phyloP scores from a whole-genome alignment of 53 echinoderm and acorn worm species.

The Holothuria scabra region DNA sequence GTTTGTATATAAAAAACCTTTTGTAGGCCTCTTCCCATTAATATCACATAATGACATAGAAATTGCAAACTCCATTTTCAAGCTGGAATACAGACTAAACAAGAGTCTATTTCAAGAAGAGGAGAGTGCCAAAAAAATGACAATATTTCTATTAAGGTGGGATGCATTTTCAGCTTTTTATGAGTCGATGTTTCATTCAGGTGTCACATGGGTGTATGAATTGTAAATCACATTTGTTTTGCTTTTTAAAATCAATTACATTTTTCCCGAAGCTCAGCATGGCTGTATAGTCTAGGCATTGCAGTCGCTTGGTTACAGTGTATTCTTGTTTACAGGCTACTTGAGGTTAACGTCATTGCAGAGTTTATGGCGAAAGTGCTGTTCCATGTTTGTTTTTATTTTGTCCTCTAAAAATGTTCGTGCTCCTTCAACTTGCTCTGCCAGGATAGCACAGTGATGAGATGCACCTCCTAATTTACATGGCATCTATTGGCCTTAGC shows the following conservation, averaged over 20 bases:
- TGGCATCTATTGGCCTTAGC: constrained; percentile 42
- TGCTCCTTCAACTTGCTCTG: no score
- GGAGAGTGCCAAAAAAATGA: constrained; percentile 32
- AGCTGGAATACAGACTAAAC: constrained; percentile 26
- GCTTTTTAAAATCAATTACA: constrained; percentile 38
- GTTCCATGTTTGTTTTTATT: no score
- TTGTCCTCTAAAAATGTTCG: no score
- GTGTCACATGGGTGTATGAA: constrained; percentile 20
- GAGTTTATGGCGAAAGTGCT: no score
- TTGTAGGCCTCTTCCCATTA: constrained; percentile 36
- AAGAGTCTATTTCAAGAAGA: constrained; percentile 30
- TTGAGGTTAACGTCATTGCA: no score
- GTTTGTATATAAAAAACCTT: constrained; percentile 32
- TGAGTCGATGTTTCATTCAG: not conserved
- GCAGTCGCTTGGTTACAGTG: no score
- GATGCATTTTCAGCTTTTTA: not conserved
- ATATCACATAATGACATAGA: constrained; percentile 40
- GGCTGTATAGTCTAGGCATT: not conserved
- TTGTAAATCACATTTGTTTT: constrained; percentile 22
- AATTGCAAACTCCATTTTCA: constrained; percentile 32
- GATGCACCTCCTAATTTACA: constrained; percentile 23
- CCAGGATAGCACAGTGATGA: no score
- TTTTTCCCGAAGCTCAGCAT: not conserved
- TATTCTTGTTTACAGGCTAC: no score
- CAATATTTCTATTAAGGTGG: constrained; percentile 16